These are phyloP conservation scores for Caradrina kadenii DNA, from an alignment of 2,888 invertebrate species.

Conservation along the genomic window DNA sequence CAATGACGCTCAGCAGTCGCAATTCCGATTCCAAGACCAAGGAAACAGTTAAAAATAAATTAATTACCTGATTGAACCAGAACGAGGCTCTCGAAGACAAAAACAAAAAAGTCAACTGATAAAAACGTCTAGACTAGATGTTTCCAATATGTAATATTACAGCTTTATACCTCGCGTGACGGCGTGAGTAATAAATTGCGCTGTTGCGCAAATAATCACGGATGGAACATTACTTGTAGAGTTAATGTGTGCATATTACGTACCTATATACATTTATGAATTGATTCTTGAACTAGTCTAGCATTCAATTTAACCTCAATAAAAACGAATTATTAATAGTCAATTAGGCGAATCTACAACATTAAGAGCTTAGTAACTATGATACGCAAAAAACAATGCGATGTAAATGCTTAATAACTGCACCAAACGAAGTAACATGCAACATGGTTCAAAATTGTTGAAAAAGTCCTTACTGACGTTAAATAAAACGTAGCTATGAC, in stretches of 20 bases:
- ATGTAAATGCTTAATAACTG: neutral
- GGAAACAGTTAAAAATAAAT: no score
- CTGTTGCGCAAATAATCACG: slow-evolving; percentile 25
- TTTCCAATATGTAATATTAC: slow-evolving; percentile 2
- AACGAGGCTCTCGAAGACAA: neutral
- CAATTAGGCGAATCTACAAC: neutral
- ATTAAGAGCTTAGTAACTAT: neutral
- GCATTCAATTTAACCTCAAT: neutral
- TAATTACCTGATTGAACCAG: neutral
- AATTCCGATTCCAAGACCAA: no score
- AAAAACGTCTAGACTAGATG: neutral
- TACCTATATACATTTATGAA: neutral
- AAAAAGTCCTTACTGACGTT: slow-evolving; percentile 8
- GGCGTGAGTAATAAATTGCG: slow-evolving; percentile 21
- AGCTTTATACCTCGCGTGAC: slow-evolving; percentile 5
- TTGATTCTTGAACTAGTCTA: slow-evolving; percentile 8
- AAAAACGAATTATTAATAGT: neutral
- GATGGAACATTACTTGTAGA: slow-evolving; percentile 11
- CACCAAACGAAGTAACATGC: neutral
- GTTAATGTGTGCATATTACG: slow-evolving; percentile 4
- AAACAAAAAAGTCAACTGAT: neutral
- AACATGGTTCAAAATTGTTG: neutral
- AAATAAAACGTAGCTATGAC: slow-evolving; percentile 33
- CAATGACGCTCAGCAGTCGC: no score
- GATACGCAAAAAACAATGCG: no score